These are phyloP conservation scores for Uria aalge DNA, from an alignment of 2,113 vertebrate genomes.

Conservation along the genomic window DNA sequence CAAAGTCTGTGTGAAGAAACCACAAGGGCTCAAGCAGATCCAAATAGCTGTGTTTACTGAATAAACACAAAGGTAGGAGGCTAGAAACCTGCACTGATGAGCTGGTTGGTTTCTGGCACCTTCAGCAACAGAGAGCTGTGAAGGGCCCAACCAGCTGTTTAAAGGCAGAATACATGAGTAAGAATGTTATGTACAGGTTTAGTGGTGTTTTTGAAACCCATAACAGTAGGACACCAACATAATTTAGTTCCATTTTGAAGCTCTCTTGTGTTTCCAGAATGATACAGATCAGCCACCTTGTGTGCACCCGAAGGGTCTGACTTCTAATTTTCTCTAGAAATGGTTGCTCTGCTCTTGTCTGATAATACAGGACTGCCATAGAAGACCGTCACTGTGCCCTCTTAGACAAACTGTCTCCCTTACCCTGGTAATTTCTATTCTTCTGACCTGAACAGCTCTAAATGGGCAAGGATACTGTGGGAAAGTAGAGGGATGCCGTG, in stretches of 20 bases:
- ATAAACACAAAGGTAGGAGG: neutral
- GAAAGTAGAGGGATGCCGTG: neutral
- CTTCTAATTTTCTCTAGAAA: neutral
- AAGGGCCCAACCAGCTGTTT: neutral
- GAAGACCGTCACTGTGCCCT: neutral
- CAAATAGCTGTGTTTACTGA: slow-evolving; percentile 36
- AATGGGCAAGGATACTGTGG: neutral
- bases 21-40: neutral
- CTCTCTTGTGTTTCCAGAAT: neutral
- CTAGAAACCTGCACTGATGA: neutral
- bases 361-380: neutral
- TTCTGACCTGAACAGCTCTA: neutral
- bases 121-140: neutral
- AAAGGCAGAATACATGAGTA: neutral
- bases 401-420: neutral
- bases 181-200: neutral
- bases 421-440: neutral
- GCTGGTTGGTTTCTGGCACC: slow-evolving; percentile 21
- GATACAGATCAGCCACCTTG: neutral
- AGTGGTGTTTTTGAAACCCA: neutral
- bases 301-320: neutral
- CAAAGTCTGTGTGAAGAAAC: slow-evolving; percentile 22
- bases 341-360: neutral
- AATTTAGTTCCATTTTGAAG: neutral
- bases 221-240: neutral